A percentile compares a stretch with the other conserved stretches of the same genome.
Evolutionary conservation across 1,140 invertebrate genomes (phyloP).

Genomic region (Euwallacea fornicatus): DNA sequence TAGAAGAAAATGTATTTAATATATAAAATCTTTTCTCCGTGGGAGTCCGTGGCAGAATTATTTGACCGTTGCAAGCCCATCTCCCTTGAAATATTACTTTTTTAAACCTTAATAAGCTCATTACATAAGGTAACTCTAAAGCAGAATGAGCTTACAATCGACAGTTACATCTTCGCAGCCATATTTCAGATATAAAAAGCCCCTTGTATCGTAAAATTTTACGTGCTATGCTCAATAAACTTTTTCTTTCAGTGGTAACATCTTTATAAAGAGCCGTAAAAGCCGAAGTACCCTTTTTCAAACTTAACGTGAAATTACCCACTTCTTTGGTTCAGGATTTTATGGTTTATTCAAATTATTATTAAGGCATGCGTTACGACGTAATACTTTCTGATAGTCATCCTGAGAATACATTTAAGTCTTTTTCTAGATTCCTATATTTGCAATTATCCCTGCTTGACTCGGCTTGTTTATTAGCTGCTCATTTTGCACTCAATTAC

Average conservation of each 20-base stretch:
- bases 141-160: too few relatives aligned
- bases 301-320: not conserved
- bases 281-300: conserved; percentile 1
- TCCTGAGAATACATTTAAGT: not conserved
- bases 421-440: not conserved
- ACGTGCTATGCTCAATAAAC: conserved; percentile 5
- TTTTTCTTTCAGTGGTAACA: conserved; percentile 1
- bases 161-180: too few relatives aligned
- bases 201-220: conserved; percentile 3
- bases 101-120: too few relatives aligned
- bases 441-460: not conserved
- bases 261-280: conserved; percentile 5
- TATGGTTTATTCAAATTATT: not conserved
- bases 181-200: not conserved
- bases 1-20: too few relatives aligned
- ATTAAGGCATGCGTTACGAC: not conserved
- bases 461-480: not conserved
- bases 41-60: too few relatives aligned
- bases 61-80: too few relatives aligned
- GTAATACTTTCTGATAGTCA: not conserved
- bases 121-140: too few relatives aligned
- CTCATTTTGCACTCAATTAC: not conserved
- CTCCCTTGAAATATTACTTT: too few relatives aligned
- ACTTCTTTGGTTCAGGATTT: not conserved
- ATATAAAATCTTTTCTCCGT: too few relatives aligned